Base-by-base conservation (phyloP, 2,113 vertebrate genomes). In the Melanostigma gelatinosum region DNA sequence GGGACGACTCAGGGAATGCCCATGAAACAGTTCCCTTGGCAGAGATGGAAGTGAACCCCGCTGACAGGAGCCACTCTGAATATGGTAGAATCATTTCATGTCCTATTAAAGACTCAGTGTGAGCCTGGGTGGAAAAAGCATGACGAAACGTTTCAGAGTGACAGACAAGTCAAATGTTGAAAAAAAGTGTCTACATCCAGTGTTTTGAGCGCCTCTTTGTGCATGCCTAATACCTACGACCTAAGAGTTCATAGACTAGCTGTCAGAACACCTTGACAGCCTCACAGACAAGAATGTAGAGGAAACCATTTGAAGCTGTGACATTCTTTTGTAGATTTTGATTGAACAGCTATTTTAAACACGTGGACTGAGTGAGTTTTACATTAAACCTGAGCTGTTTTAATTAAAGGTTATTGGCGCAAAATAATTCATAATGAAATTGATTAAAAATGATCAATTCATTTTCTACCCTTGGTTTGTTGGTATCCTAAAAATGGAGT, bases 11-110 rank as follows among this genome's bases (percentile, higher is more conserved):
- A 7, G 75, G 74, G 34, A 36, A 67, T 63, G 63, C 62, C 76
- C 61, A 42, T 34, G 68, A 12, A 62, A 65, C 27, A 6, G 13
- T 32, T 75, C 27, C 36, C 16, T 36, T 66, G 84, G 75, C 75
- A 77, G 48, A 32, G 36, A 65, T 48, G 78, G 55, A 85, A 77
- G 69, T 8, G 42, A 83, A 46, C 42, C 62, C 74, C 27, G 2
- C 64, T 63, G 46, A 71, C 54, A 20, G 24, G 44, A 77, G 55
- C 46, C 72, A 44, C 0, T 16, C n/a, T 32, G 40, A 65, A 68
- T 57, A 16, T 29, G 3, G 44, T 10, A 9, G 70, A 77, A 65
- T 46, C 9, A 64, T 58, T 78, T 73, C 1, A 55, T 77, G 72
- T 60, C 38, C 29, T 38, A 4, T 66, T 66, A 62, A 73, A 79